Evolutionary conservation across 2,888 invertebrate genomes (phyloP), one percentile per base, ranked within the genome.

Genomic region (Pyrrhosoma nymphula): DNA sequence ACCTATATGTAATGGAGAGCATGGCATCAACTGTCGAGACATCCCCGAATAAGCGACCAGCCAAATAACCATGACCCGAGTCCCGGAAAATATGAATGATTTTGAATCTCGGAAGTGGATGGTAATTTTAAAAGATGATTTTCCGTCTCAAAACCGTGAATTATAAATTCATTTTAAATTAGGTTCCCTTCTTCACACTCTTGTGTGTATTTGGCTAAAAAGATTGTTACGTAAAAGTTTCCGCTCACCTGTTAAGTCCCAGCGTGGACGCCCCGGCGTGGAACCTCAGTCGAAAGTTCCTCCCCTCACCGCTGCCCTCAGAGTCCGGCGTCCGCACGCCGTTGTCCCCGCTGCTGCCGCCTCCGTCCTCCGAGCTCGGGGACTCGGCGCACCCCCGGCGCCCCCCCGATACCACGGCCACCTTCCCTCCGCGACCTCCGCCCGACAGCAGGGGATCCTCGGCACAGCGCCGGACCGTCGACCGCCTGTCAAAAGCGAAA

Each of bases 271-370:
- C 97, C 96, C 97, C 82, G 16, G 82, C 82, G 82, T 82, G 82
- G 35, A 82, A 82, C 14, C 82, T 97, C 96, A 98, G 96, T 96
- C 97, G 97, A 96, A 97, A 97, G 96, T 98, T 97, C 96, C 98
- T 97, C 14, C 98, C 98, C 96, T 98, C 98, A 23, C 98, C 97
- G 96, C 98, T 98, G 97, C 98, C 98, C 95, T 97, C 98, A 2
- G 98, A 98, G 3, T 98, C 98, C 97, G 98, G 98, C 18, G 98
- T 98, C 90, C 98, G 97, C 96, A 98, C 98, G 96, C 98, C 98
- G 95, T 97, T 97, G 18, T 97, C 97, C 95, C 97, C 96, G 93
- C 97, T 95, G 60, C 96, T 96, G 82, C 95, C 95, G 47, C 47
- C 47, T 47, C 47, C 47, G 95, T 35, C 82, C 95, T 95, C 91